These are phyloP conservation scores for Porites evermanni DNA, from an alignment of 92 coral and sea anemone species.

Conservation along the genomic window DNA sequence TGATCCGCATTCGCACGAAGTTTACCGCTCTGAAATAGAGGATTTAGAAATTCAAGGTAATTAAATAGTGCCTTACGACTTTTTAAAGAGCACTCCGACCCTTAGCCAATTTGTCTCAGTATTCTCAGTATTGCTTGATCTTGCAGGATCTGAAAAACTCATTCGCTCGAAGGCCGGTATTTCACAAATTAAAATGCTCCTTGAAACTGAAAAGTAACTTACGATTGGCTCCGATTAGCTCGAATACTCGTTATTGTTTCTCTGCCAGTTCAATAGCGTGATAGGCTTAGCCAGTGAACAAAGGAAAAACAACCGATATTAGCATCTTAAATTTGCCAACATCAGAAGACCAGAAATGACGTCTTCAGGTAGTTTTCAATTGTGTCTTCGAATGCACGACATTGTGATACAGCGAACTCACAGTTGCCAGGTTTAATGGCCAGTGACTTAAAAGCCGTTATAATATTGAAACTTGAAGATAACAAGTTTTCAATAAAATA, in stretches of 20 bases:
- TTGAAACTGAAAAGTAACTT: neutral
- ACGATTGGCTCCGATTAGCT: neutral
- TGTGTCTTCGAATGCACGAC: conserved; percentile 15
- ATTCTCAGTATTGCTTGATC: neutral
- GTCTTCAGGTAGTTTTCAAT: neutral
- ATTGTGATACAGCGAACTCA: neutral
- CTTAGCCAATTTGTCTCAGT: neutral
- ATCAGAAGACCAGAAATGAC: neutral
- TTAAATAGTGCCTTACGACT: neutral
- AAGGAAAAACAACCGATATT: conserved; percentile 13
- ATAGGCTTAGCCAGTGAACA: neutral
- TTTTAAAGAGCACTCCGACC: neutral
- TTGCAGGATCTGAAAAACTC: neutral
- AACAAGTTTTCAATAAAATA: neutral
- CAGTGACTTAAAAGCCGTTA: neutral
- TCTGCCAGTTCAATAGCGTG: neutral
- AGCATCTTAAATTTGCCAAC: conserved; percentile 1
- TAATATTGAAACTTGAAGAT: conserved; percentile 13
- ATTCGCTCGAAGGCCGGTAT: neutral
- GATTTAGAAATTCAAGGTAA: conserved; percentile 87
- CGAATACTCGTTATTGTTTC: conserved; percentile 14
- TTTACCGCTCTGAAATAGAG: conserved; percentile 67
- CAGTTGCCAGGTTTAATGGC: neutral
- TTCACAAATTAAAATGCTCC: neutral
- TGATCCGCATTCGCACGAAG: conserved; percentile 77